phyloP scores from a whole-genome alignment of 2,797 vertebrate species.

The Pseudocheirus occidentalis region DNA sequence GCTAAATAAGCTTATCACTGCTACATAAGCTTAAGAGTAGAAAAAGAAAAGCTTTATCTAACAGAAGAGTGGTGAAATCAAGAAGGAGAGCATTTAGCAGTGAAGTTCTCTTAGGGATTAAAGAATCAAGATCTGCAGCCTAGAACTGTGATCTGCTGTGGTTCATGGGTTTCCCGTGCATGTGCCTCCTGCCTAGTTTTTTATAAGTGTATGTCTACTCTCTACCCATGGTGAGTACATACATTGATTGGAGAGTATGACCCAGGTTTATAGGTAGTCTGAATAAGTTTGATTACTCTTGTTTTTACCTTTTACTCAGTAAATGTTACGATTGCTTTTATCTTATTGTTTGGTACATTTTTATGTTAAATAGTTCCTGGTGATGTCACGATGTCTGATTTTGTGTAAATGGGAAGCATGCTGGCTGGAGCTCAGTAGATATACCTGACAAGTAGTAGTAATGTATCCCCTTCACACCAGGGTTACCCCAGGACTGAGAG shows the following conservation, averaged over 20 bases:
- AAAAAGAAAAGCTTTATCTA: background rate
- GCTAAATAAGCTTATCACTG: background rate
- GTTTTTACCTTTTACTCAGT: background rate
- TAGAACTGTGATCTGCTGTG: background rate
- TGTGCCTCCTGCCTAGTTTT: background rate
- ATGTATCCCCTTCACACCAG: background rate
- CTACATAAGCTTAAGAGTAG: background rate
- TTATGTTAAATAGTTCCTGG: background rate
- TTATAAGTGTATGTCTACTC: background rate
- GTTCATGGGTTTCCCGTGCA: background rate
- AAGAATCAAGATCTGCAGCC: background rate
- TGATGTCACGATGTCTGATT: background rate
- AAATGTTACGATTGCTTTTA: background rate
- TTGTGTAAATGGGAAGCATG: background rate
- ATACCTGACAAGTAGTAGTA: background rate
- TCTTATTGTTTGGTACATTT: background rate
- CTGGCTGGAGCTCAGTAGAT: background rate
- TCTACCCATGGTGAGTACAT: background rate
- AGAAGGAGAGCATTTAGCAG: background rate
- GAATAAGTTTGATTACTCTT: background rate
- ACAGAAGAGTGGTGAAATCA: background rate
- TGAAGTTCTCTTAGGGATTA: background rate
- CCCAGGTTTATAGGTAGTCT: background rate
- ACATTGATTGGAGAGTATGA: background rate
- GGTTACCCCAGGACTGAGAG: background rate